Conservation (phyloP, 2,113 vertebrate species). For the Chaetorhynchus papuensis region DNA sequence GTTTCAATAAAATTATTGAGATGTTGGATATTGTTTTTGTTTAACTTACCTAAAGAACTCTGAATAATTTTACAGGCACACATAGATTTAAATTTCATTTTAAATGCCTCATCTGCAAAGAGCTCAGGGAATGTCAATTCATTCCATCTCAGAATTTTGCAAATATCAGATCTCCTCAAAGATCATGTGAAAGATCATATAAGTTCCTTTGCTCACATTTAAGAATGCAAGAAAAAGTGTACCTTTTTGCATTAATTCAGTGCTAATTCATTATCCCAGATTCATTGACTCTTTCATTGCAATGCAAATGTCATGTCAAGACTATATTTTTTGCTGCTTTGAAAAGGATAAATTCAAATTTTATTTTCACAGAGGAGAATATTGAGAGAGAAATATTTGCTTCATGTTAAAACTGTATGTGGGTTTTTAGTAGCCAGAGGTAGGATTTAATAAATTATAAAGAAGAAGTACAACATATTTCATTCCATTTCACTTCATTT, state of each 20-base stretch:
- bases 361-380: neutral
- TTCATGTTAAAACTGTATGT: neutral
- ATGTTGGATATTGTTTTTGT: neutral
- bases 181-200: neutral
- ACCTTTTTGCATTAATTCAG: neutral
- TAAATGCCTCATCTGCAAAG: neutral
- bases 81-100: neutral
- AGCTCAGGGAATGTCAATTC: neutral
- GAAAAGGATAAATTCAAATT: neutral
- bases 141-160: neutral
- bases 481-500: neutral
- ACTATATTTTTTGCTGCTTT: neutral
- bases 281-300: neutral
- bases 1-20: neutral
- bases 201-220: neutral
- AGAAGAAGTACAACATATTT: neutral
- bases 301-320: neutral
- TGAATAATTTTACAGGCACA: neutral
- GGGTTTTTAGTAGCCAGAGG: neutral
- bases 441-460: neutral
- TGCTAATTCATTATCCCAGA: neutral
- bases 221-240: neutral
- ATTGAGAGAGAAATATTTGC: neutral
- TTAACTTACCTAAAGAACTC: neutral
- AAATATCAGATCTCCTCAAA: neutral